Base-by-base conservation (phyloP, 2,113 vertebrate species). In the Rhabdornis inornatus region DNA sequence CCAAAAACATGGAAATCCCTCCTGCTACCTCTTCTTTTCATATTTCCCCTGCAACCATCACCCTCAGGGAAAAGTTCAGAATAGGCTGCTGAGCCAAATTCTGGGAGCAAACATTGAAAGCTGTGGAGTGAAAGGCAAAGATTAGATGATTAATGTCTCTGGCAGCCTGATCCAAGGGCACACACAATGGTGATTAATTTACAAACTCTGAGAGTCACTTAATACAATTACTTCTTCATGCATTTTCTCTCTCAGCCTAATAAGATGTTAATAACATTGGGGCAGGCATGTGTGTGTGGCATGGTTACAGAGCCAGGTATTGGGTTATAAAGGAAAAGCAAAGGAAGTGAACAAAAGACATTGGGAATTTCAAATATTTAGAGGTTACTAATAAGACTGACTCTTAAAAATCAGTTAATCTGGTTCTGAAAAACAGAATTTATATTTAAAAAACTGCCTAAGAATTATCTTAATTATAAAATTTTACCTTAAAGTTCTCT, bases 151-250 rank as follows among this genome's bases (percentile, higher is more conserved):
- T 97, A 97, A 97, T 97, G 90, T 82, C 83, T 91, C 87, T 95
- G 76, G 94, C 95, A 97, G 83, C 68, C 88, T 94, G 96, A 94
- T 96, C 93, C 84, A 96, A 95, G 94, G 95, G 82, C 94, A 89
- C 86, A 80, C 88, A 96, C 95, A 96, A 93, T 96, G 90, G 92
- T 97, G 97, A 97, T 97, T 97, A 97, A 97, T 97, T 96, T 97
- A 95, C 93, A 96, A 94, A 92, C 90, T 96, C 65, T 81, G 45
- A 84, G 93, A 96, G 94, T 97, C 79, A 88, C 94, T 97, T 97
- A 96, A 95, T 97, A 84, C 89, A 96, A 97, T 97, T 96, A 97
- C 96, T 97, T 95, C 95, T 96, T 94, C 95, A 94, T 94, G 78
- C 89, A 82, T 92, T 97, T 96, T 97, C 83, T 97, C 89, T 96